phyloP scores from a whole-genome alignment of 2,113 vertebrate species.

The Forbesichthys agassizii region DNA sequence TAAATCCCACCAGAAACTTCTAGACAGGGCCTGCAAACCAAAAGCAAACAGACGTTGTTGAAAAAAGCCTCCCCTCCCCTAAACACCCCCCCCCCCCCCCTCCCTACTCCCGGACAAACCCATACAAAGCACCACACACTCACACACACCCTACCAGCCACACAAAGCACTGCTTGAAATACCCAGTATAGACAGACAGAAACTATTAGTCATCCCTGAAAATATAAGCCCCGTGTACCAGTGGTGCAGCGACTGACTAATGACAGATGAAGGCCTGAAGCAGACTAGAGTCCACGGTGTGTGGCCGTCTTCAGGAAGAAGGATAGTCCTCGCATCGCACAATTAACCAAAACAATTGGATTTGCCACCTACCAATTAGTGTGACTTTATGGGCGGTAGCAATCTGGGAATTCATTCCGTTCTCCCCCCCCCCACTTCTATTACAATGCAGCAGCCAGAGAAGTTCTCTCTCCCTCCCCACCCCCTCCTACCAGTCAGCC shows the following conservation, averaged over 20 bases:
- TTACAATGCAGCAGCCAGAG: slow-evolving; percentile 29
- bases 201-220: slow-evolving; percentile 58
- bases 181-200: slow-evolving; percentile 32
- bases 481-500: slow-evolving; percentile 23
- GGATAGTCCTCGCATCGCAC: slow-evolving; percentile 24
- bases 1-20: neutral
- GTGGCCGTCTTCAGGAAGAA: neutral
- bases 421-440: neutral
- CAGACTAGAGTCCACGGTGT: slow-evolving; percentile 24
- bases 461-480: slow-evolving; percentile 29
- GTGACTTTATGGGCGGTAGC: slow-evolving; percentile 18
- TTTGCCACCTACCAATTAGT: slow-evolving; percentile 37
- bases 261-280: slow-evolving; percentile 26
- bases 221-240: slow-evolving; percentile 57
- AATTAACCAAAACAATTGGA: slow-evolving; percentile 22
- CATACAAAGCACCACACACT: slow-evolving; percentile 3
- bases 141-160: slow-evolving; percentile 25
- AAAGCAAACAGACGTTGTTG: neutral
- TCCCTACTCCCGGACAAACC: neutral
- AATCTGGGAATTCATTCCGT: slow-evolving; percentile 20
- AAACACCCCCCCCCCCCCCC: neutral
- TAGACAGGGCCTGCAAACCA: neutral
- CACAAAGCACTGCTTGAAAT: slow-evolving; percentile 42
- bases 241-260: slow-evolving; percentile 48
- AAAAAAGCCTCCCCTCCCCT: neutral